These are phyloP conservation scores for Abrostola triplasia DNA, from an alignment of 2,888 invertebrate genomes.

Conservation along the genomic window DNA sequence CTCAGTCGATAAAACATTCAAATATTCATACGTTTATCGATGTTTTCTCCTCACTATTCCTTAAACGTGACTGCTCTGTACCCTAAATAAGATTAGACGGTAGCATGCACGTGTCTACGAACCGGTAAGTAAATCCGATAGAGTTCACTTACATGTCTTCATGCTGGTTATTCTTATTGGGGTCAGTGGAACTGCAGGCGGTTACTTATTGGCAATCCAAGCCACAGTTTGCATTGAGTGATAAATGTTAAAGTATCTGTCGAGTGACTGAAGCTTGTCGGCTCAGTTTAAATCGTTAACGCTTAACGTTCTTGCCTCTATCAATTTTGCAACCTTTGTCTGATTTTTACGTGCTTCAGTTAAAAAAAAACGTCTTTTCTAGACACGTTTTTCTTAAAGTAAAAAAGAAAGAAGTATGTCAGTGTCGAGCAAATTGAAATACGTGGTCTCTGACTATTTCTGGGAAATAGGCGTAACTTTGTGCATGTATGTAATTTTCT, in stretches of 20 bases:
- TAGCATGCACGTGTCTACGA: slow-evolving; percentile 39
- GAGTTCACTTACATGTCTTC: slow-evolving; percentile 23
- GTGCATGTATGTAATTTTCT: too few species aligned
- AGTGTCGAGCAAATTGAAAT: too few species aligned
- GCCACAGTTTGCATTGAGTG: not conserved
- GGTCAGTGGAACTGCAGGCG: slow-evolving; percentile 29
- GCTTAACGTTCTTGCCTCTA: too few species aligned
- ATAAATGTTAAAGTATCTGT: not conserved
- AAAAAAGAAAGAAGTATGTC: too few species aligned
- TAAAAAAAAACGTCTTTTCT: too few species aligned
- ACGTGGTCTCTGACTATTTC: too few species aligned
- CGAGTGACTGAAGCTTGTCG: not conserved
- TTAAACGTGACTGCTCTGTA: slow-evolving; percentile 46
- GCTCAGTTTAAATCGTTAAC: not conserved
- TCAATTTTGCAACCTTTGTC: too few species aligned
- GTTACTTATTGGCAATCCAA: slow-evolving; percentile 29
- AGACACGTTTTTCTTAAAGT: too few species aligned
- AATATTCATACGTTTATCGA: slow-evolving; percentile 24
- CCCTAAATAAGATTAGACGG: slow-evolving; percentile 36
- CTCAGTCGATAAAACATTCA: too few species aligned
- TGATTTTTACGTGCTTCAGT: too few species aligned
- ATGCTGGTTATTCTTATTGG: slow-evolving; percentile 23
- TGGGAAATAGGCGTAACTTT: too few species aligned
- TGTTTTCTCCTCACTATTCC: slow-evolving; percentile 25
- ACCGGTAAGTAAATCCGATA: slow-evolving; percentile 30